phyloP scores from a whole-genome alignment of 1,140 invertebrate species.

The Musca vetustissima region DNA sequence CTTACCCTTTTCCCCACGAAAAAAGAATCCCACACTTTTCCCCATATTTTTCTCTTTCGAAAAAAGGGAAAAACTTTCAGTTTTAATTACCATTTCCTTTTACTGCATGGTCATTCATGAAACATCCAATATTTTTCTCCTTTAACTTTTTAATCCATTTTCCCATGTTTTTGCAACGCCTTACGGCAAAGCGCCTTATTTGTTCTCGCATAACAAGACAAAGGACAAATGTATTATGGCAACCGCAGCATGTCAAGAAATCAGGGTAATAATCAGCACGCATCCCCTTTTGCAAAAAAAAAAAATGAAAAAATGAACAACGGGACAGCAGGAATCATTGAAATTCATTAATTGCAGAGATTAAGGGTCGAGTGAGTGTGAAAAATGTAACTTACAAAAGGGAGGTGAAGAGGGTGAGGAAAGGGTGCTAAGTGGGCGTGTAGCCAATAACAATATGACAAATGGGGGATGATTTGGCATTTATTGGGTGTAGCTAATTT shows the following conservation, averaged over 20 bases:
- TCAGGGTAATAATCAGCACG: conserved; percentile 11
- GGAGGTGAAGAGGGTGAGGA: too few relatives aligned
- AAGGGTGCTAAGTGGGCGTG: too few relatives aligned
- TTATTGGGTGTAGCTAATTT: too few relatives aligned
- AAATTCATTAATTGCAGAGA: conserved; percentile 3
- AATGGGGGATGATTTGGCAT: too few relatives aligned
- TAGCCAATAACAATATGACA: too few relatives aligned
- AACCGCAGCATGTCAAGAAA: not conserved
- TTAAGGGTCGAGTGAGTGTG: conserved; percentile 1
- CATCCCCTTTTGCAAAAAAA: too few relatives aligned
- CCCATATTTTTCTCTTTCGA: not conserved
- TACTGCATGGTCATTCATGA: not conserved
- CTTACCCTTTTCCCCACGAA: too few relatives aligned
- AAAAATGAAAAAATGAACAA: too few relatives aligned
- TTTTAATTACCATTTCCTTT: not conserved
- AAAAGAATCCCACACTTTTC: not conserved
- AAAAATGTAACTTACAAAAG: too few relatives aligned
- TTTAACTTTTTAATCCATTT: conserved; percentile 10
- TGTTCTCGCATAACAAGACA: not conserved
- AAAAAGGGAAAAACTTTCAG: too few relatives aligned
- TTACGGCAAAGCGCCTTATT: not conserved
- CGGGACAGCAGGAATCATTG: not conserved
- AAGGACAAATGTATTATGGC: too few relatives aligned
- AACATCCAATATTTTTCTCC: not conserved
- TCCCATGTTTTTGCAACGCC: conserved; percentile 19